Percentiles rank a stretch among this genome's conserved stretches.
Evolutionary conservation across 2,113 vertebrate species (phyloP).

Genomic region (Myotis davidii): DNA sequence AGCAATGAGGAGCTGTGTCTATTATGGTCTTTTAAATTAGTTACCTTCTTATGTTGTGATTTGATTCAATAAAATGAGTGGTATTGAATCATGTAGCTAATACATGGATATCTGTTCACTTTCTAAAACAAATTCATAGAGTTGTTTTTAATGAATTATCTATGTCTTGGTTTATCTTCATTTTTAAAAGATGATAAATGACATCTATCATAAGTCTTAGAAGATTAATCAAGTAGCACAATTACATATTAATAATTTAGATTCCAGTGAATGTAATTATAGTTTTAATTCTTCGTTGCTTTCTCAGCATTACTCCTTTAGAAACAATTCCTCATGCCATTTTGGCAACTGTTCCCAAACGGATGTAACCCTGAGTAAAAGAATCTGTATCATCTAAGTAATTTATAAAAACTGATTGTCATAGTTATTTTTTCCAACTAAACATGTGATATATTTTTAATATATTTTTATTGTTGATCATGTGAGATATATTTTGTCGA

Average conservation of each 20-base stretch:
- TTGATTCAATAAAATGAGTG: conserved; percentile 36
- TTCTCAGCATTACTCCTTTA: conserved; percentile 31
- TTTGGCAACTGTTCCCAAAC: not conserved
- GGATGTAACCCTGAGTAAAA: conserved; percentile 3
- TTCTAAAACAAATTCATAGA: conserved; percentile 10
- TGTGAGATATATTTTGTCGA: conserved; percentile 31
- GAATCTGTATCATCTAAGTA: not conserved
- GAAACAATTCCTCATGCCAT: conserved; percentile 43
- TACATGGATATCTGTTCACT: not conserved
- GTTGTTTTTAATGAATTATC: conserved; percentile 38
- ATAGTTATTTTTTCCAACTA: conserved; percentile 57
- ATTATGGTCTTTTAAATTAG: conserved; percentile 32
- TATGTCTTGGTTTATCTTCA: conserved; percentile 41
- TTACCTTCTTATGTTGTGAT: conserved; percentile 9
- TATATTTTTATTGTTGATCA: too few species aligned
- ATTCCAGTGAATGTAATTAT: conserved; percentile 8
- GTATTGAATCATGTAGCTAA: not conserved
- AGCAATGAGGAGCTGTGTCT: conserved; percentile 15
- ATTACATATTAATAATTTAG: conserved; percentile 42
- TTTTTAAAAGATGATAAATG: conserved; percentile 40
- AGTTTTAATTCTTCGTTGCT: conserved; percentile 21
- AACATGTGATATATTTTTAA: conserved; percentile 37
- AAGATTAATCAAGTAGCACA: conserved; percentile 27
- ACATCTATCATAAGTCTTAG: conserved; percentile 18
- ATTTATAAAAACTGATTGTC: conserved; percentile 48